Percentiles rank a stretch among this genome's conserved stretches.
Evolutionary conservation across 1,140 invertebrate genomes (phyloP).

Genomic region (Aethina tumida): DNA sequence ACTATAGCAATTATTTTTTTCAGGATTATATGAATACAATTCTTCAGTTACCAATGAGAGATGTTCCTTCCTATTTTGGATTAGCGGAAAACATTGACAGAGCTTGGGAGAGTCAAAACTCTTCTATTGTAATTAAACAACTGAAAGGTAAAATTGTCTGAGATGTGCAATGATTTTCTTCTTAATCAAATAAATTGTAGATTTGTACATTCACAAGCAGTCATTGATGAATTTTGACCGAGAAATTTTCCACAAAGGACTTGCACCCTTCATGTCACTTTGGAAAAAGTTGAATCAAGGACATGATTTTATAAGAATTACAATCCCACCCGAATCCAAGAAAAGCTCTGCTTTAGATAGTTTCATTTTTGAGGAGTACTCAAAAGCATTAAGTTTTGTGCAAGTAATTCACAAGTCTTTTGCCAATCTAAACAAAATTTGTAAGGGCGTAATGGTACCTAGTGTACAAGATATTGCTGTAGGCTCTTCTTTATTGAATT

Average conservation of each 20-base stretch:
- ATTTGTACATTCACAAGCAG: constrained; percentile 21
- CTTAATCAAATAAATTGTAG: constrained; percentile 28
- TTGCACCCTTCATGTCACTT: constrained; percentile 56
- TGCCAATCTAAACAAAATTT: constrained; percentile 50
- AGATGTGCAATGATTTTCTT: neutral
- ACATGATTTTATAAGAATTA: constrained; percentile 34
- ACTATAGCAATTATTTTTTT: constrained; percentile 18
- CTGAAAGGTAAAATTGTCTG: constrained; percentile 44
- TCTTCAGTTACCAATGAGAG: constrained; percentile 53
- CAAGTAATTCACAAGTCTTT: constrained; percentile 47
- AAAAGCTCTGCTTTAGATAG: constrained; percentile 39
- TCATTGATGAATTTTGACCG: constrained; percentile 32
- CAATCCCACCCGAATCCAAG: constrained; percentile 24
- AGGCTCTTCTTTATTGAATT: constrained; percentile 45
- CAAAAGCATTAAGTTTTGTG: constrained; percentile 39
- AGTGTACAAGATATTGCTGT: constrained; percentile 42
- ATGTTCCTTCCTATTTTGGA: constrained; percentile 63
- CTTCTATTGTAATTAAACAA: constrained; percentile 50
- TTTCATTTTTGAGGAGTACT: constrained; percentile 48
- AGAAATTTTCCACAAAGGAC: constrained; percentile 45
- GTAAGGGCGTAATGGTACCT: constrained; percentile 45
- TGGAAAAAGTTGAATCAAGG: constrained; percentile 64
- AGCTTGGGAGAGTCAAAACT: constrained; percentile 62
- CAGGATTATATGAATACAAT: constrained; percentile 54
- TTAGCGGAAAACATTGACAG: constrained; percentile 73